phyloP scores from a whole-genome alignment of 2,797 vertebrate species.

The Parauchenoglanis ngamensis region DNA sequence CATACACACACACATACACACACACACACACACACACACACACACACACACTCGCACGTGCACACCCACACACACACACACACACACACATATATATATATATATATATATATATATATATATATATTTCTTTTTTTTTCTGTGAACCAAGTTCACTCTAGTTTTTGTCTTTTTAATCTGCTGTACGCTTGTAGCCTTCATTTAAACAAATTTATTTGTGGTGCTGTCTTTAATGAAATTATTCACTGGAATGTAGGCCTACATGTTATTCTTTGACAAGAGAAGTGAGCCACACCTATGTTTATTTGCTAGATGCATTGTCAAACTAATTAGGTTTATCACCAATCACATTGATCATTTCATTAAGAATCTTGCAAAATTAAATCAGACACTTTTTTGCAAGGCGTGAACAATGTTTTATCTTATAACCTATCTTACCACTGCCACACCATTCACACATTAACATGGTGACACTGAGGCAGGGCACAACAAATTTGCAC shows the following conservation, averaged over 20 bases:
- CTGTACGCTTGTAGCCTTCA: background rate
- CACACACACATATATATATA: too few species aligned
- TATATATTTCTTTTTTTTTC: too few species aligned
- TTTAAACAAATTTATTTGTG: background rate
- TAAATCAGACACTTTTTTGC: background rate
- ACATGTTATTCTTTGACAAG: background rate
- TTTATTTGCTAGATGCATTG: background rate
- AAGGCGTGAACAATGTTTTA: background rate
- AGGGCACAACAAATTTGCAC: background rate
- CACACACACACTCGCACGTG: too few species aligned
- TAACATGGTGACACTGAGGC: background rate
- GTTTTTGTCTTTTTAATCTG: too few species aligned
- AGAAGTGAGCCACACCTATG: background rate
- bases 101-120: too few species aligned
- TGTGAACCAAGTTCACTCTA: too few species aligned
- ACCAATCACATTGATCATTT: background rate
- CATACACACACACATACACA: too few species aligned
- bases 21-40: too few species aligned
- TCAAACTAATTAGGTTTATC: background rate
- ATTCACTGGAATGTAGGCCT: background rate
- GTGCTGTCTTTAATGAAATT: background rate
- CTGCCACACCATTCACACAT: background rate
- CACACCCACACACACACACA: too few species aligned
- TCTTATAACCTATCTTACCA: background rate
- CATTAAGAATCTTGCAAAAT: constrained; percentile 1